These are phyloP conservation scores for Cynodonichthys magdalenae DNA, from an alignment of 2,797 vertebrate species.

Conservation along the genomic window DNA sequence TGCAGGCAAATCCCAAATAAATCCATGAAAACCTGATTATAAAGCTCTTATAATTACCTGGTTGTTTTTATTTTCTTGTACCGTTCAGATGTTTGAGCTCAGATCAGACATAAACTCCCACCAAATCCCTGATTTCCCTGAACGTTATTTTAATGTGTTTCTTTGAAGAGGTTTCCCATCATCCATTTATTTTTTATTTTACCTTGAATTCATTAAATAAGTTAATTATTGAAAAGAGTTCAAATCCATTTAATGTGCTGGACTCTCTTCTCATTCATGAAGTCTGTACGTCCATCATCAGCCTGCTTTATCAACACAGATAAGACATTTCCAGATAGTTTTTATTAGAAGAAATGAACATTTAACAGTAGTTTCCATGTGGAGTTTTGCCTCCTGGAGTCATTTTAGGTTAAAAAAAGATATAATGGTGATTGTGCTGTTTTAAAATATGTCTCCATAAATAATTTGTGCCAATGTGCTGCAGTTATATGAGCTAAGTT, in stretches of 20 bases:
- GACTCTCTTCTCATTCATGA: neutral
- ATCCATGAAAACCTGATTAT: constrained; percentile 5
- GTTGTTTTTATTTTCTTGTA: constrained; percentile 3
- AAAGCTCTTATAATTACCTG: constrained; percentile 7
- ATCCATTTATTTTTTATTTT: no score
- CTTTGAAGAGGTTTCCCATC: constrained; percentile 7
- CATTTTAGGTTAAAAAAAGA: constrained; percentile 23
- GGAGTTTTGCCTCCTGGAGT: constrained; percentile 18
- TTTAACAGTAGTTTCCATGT: constrained; percentile 39
- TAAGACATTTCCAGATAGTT: constrained; percentile 43
- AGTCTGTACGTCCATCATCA: constrained; percentile 19
- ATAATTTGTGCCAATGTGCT: constrained; percentile 9
- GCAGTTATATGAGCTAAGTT: constrained; percentile 1
- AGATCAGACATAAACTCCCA: constrained; percentile 12
- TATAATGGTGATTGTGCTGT: neutral
- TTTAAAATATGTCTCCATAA: no score
- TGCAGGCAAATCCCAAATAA: constrained; percentile 21
- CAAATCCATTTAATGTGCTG: neutral
- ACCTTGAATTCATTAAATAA: constrained; percentile 1
- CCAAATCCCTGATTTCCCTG: constrained; percentile 19
- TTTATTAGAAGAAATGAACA: constrained; percentile 52
- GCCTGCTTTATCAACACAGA: constrained; percentile 14
- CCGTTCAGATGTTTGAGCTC: constrained; percentile 10
- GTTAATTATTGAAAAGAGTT: constrained; percentile 5
- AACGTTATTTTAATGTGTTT: constrained; percentile 14